Conservation (phyloP, 2,797 vertebrate species). For the Malurus splendens region DNA sequence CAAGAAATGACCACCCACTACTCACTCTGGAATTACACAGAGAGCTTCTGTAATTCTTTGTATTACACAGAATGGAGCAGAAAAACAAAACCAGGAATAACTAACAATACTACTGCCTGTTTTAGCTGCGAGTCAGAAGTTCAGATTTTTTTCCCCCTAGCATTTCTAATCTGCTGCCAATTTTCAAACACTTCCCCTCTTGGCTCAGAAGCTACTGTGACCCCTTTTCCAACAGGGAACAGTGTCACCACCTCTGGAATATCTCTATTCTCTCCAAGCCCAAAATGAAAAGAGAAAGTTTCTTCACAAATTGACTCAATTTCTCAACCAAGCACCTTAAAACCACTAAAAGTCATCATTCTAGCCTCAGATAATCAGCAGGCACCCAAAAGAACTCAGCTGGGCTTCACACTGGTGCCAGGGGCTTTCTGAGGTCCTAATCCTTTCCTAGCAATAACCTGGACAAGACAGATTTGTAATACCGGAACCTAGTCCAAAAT, state of each 20-base stretch:
- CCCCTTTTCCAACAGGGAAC: constrained; percentile 7
- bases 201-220: not conserved
- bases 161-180: constrained; percentile 44
- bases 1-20: not conserved
- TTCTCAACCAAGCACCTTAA: not conserved
- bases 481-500: not conserved
- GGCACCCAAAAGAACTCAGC: not conserved
- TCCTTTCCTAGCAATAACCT: not conserved
- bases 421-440: too few species aligned
- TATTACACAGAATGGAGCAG: not conserved
- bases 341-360: not conserved
- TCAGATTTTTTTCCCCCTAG: not conserved
- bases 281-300: not conserved
- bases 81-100: constrained; percentile 45
- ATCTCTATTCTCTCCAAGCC: not conserved
- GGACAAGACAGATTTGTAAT: too few species aligned
- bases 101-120: constrained; percentile 13
- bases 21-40: not conserved
- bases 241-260: not conserved
- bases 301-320: not conserved
- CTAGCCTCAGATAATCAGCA: not conserved
- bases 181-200: constrained; percentile 46
- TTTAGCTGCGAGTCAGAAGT: not conserved
- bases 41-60: not conserved
- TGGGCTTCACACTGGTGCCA: not conserved